phyloP scores from a whole-genome alignment of 2,113 vertebrate genomes.

The Cyanoderma ruficeps region DNA sequence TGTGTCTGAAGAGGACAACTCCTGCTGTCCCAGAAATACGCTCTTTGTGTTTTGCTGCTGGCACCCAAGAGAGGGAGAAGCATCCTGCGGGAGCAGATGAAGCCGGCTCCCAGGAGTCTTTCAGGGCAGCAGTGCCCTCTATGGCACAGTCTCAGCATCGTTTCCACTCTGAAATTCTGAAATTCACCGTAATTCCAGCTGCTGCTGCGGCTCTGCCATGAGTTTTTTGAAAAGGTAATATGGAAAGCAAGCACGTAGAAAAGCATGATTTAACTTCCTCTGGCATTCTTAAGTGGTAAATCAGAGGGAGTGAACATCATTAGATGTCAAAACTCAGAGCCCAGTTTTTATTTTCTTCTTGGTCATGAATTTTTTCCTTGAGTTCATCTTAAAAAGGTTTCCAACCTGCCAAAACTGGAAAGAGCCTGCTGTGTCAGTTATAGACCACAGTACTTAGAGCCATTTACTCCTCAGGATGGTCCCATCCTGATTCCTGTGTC shows the following conservation, averaged over 20 bases:
- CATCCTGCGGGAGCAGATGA: neutral
- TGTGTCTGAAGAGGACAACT: neutral
- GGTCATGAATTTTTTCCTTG: neutral
- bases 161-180: neutral
- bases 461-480: neutral
- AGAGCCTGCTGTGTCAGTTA: neutral
- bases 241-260: neutral
- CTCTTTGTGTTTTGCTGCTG: neutral
- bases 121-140: constrained; percentile 49
- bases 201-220: neutral
- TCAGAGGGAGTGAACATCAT: neutral
- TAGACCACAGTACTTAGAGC: neutral
- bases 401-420: neutral
- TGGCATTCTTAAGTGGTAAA: neutral
- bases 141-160: neutral
- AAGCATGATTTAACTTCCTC: neutral
- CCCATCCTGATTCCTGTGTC: neutral
- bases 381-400: neutral
- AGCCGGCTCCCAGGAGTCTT: neutral
- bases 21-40: neutral
- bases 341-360: neutral
- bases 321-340: neutral
- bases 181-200: neutral
- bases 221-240: neutral
- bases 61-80: neutral